A percentile compares a stretch with the other conserved stretches of the same genome.
Conservation (phyloP, 2,797 vertebrate species). For the Cryptoprocta ferox region DNA sequence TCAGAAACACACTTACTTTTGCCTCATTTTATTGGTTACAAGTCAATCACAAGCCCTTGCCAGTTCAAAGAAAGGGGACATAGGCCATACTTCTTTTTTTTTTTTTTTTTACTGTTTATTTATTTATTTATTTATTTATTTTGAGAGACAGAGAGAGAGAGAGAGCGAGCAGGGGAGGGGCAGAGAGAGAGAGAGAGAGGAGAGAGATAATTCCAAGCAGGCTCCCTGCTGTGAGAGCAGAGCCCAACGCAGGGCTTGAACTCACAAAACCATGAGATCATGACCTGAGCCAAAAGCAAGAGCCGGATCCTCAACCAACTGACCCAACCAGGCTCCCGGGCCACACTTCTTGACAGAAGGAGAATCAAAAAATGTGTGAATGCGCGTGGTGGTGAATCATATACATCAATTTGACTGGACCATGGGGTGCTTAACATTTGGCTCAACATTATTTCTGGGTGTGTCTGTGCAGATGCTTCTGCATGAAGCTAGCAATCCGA, state of each 20-base stretch:
- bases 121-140: too few relatives aligned
- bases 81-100: background rate
- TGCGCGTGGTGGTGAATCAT: background rate
- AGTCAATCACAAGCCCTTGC: background rate
- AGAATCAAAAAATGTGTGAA: constrained; percentile 6
- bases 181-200: too few relatives aligned
- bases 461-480: background rate
- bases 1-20: background rate
- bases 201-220: too few relatives aligned
- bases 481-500: background rate
- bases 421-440: background rate
- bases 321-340: too few relatives aligned
- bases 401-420: background rate
- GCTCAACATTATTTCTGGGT: background rate
- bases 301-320: too few relatives aligned
- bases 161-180: too few relatives aligned
- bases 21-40: background rate
- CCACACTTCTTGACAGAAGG: background rate
- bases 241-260: fast-evolving
- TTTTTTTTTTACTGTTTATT: too few relatives aligned
- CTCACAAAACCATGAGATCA: too few relatives aligned
- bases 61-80: background rate
- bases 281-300: too few relatives aligned
- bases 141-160: too few relatives aligned
- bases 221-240: too few relatives aligned